Percentiles rank a stretch among this genome's conserved stretches.
These are phyloP conservation scores for Haliclona indistincta DNA, from an alignment of 37 sponge, comb jelly and placozoan genomes.

Conservation along the genomic window DNA sequence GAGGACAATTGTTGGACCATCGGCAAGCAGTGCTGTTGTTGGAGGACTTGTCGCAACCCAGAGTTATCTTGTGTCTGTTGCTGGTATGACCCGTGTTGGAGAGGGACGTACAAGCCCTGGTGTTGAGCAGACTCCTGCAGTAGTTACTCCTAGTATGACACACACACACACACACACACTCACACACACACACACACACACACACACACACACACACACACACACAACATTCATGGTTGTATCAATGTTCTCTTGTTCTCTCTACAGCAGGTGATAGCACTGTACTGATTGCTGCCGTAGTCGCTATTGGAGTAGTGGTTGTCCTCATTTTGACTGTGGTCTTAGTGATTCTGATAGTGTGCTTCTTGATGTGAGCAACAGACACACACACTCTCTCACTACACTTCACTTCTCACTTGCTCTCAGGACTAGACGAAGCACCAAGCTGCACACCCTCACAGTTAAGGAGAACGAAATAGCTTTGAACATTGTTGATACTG, in stretches of 20 bases:
- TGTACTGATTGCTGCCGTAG: slow-evolving; percentile 1
- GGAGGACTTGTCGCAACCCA: background rate
- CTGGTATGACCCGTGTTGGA: background rate
- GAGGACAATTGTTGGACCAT: background rate
- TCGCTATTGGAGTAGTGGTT: background rate
- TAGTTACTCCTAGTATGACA: background rate
- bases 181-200: background rate
- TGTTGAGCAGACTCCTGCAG: background rate
- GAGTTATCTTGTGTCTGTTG: background rate
- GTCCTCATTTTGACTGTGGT: background rate
- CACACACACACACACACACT: background rate
- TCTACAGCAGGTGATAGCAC: background rate
- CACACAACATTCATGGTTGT: no score
- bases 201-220: background rate
- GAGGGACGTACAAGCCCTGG: background rate
- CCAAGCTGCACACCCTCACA: no score
- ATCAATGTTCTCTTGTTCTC: background rate
- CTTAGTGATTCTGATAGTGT: background rate
- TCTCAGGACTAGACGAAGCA: no score
- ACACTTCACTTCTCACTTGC: no score
- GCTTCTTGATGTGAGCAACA: slow-evolving; percentile 4
- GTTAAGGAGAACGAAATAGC: no score
- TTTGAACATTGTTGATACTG: no score
- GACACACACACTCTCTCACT: no score
- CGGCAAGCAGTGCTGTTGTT: background rate